phyloP scores from a whole-genome alignment of 2,797 vertebrate genomes.

The Halcyon badia region DNA sequence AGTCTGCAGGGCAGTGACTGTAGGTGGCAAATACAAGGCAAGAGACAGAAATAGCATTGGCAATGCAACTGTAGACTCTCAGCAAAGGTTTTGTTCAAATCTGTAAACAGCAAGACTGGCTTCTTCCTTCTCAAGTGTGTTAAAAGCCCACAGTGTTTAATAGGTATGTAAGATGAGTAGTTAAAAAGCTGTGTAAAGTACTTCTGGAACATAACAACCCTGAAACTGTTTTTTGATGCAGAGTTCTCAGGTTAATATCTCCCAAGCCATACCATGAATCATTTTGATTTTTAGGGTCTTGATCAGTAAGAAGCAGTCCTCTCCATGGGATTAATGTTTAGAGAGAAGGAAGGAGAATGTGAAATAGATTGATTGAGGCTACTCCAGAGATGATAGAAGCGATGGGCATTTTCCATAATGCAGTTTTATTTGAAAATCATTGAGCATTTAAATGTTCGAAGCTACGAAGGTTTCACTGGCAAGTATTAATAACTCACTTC shows the following conservation, averaged over 20 bases:
- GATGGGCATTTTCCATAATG: background rate
- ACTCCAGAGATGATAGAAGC: background rate
- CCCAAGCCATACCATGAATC: background rate
- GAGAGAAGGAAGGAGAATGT: background rate
- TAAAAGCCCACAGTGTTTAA: background rate
- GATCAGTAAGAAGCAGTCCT: background rate
- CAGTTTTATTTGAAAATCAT: background rate
- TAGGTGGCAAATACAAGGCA: background rate
- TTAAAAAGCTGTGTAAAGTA: background rate
- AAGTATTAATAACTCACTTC: background rate
- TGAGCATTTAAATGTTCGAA: background rate
- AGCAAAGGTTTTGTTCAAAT: conserved; percentile 76
- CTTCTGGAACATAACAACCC: background rate
- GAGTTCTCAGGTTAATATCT: background rate
- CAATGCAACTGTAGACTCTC: background rate
- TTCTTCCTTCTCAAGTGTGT: background rate
- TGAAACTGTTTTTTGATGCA: background rate
- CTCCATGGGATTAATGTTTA: background rate
- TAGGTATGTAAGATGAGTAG: background rate
- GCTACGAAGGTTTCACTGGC: background rate
- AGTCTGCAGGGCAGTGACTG: background rate
- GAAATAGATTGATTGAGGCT: background rate
- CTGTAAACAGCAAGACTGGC: conserved; percentile 18
- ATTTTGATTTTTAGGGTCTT: background rate
- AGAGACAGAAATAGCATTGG: background rate